Evolutionary conservation across 64 coral and sea anemone species (phyloP).

Genomic region (Trachythela sp.): DNA sequence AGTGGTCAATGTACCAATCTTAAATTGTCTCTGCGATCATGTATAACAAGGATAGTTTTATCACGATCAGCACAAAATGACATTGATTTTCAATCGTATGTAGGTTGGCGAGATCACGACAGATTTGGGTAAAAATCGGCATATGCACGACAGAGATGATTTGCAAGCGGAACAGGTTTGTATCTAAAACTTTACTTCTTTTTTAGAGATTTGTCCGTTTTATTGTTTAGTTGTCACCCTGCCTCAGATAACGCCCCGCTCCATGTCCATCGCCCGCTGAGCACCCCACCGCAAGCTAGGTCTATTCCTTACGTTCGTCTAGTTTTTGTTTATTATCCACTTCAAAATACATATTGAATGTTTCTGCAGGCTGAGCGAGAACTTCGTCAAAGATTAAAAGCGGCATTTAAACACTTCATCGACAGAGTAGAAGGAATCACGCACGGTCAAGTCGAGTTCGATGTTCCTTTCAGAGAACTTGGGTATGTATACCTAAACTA

Average conservation of each 20-base stretch:
- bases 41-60: no score
- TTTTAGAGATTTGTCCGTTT: no score
- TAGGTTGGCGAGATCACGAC: conserved; percentile 99
- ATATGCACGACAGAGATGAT: conserved; percentile 97
- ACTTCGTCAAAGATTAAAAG: conserved; percentile 83
- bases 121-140: conserved; percentile 95
- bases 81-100: background rate
- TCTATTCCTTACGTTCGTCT: no score
- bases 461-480: conserved; percentile 95
- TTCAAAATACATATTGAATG: background rate
- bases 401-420: conserved; percentile 90
- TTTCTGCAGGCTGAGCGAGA: conserved; percentile 81
- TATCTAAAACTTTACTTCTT: no score
- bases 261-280: no score
- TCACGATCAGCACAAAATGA: no score
- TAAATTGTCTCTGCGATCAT: background rate
- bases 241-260: no score
- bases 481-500: conserved; percentile 47
- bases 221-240: no score
- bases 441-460: conserved; percentile 97
- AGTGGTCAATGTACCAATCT: background rate
- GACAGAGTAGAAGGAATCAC: conserved; percentile 97
- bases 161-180: conserved; percentile 91
- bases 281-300: no score
- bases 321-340: background rate